These are phyloP conservation scores for Campoletis sonorensis DNA, from an alignment of 1,140 invertebrate species.

Conservation along the genomic window DNA sequence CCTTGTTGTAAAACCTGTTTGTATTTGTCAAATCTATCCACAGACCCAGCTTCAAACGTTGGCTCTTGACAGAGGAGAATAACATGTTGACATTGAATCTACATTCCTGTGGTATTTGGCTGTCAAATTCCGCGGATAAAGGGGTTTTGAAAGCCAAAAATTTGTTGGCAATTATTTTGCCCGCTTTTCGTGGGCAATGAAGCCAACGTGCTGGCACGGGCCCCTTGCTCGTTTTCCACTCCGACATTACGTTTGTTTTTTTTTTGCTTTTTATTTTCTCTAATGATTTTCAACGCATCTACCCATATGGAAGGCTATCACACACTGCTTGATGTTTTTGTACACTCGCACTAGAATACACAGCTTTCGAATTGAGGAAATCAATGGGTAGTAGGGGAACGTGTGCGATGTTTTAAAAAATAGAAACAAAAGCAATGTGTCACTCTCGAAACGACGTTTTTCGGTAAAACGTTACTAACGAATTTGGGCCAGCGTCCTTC, in stretches of 20 bases:
- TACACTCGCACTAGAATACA: too few relatives aligned
- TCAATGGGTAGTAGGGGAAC: too few relatives aligned
- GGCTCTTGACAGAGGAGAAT: slow-evolving; percentile 82
- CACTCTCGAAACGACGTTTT: too few relatives aligned
- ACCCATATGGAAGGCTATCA: too few relatives aligned
- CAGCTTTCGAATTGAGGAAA: too few relatives aligned
- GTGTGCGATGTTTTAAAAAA: too few relatives aligned
- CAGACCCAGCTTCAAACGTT: slow-evolving; percentile 91
- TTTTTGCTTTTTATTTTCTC: background rate
- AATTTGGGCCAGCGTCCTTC: too few relatives aligned
- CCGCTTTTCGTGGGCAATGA: slow-evolving; percentile 91
- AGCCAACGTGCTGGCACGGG: slow-evolving; percentile 93
- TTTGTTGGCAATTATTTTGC: slow-evolving; percentile 84
- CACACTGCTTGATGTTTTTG: too few relatives aligned
- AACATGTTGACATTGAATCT: slow-evolving; percentile 92
- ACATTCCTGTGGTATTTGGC: slow-evolving; percentile 86
- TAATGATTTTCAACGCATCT: background rate
- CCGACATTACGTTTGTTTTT: slow-evolving; percentile 57
- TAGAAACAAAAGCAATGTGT: too few relatives aligned
- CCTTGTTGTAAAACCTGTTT: slow-evolving; percentile 91
- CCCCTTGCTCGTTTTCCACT: slow-evolving; percentile 68
- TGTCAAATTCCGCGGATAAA: slow-evolving; percentile 85
- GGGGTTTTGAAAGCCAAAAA: slow-evolving; percentile 97
- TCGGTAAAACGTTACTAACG: too few relatives aligned
- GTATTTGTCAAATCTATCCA: slow-evolving; percentile 99